Evolutionary conservation across 2,797 vertebrate genomes (phyloP).

Genomic region (Benthosema pterotum): DNA sequence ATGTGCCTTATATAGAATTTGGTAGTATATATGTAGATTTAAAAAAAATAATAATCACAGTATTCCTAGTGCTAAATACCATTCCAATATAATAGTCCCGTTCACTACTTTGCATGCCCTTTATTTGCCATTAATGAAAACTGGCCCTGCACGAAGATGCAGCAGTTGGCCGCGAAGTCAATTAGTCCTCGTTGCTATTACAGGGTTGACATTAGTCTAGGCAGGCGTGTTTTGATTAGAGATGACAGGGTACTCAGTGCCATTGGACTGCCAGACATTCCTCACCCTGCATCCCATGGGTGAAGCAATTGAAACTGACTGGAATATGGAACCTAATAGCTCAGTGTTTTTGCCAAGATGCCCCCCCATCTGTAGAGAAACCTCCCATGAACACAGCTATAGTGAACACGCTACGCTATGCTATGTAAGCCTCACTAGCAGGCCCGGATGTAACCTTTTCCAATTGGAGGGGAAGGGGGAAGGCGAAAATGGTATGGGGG

Average conservation of each 20-base stretch:
- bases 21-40: background rate
- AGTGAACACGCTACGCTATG: constrained; percentile 40
- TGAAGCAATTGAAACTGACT: constrained; percentile 75
- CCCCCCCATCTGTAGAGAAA: constrained; percentile 66
- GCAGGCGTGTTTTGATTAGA: constrained; percentile 77
- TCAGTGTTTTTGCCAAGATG: constrained; percentile 71
- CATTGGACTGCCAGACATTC: constrained; percentile 76
- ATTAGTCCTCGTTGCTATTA: constrained; percentile 77
- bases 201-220: constrained; percentile 76
- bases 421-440: constrained; percentile 53
- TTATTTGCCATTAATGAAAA: constrained; percentile 64
- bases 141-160: constrained; percentile 63
- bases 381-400: constrained; percentile 55
- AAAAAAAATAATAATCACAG: background rate
- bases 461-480: too few species aligned
- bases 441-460: too few species aligned
- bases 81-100: constrained; percentile 15
- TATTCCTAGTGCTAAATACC: too few species aligned
- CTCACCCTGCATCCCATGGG: constrained; percentile 72
- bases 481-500: too few species aligned
- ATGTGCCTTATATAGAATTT: too few species aligned
- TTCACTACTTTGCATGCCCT: constrained; percentile 29
- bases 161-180: constrained; percentile 73
- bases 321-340: constrained; percentile 72
- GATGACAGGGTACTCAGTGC: constrained; percentile 75